Conservation (phyloP, 2,113 vertebrate genomes). For the Protomyctophum bolini region DNA sequence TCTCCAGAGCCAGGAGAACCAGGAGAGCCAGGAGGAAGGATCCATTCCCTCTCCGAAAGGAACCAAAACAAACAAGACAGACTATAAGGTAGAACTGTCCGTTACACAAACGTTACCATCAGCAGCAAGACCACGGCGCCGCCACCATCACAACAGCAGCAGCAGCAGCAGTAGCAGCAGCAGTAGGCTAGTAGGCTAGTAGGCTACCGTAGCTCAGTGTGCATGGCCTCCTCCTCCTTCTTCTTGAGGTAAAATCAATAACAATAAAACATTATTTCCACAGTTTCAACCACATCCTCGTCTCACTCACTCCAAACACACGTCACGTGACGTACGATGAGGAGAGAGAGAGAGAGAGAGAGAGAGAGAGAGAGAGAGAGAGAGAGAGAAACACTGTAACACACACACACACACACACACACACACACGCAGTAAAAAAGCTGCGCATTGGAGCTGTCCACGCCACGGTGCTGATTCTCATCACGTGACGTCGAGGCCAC, state of each 20-base stretch:
- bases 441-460: constrained; percentile 63
- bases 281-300: not conserved
- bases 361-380: not conserved
- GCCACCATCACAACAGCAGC: no score
- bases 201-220: not conserved
- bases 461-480: constrained; percentile 66
- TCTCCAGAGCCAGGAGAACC: no score
- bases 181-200: not conserved
- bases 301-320: no score
- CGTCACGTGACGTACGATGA: not conserved
- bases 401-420: constrained; percentile 10
- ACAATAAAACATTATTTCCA: constrained; percentile 1
- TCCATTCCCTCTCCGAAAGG: no score
- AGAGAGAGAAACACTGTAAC: no score
- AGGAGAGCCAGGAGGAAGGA: no score
- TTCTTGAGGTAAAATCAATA: not conserved
- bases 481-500: constrained; percentile 61
- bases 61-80: no score
- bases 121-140: no score
- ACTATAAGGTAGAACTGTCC: no score
- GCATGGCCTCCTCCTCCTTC: no score
- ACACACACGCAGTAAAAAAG: constrained; percentile 11
- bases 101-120: no score
- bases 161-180: no score
- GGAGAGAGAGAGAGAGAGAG: constrained; percentile 6